Evolutionary conservation across 2,888 invertebrate species (phyloP), one percentile per base, ranked within the genome.

Genomic region (Subacronicta megacephala): DNA sequence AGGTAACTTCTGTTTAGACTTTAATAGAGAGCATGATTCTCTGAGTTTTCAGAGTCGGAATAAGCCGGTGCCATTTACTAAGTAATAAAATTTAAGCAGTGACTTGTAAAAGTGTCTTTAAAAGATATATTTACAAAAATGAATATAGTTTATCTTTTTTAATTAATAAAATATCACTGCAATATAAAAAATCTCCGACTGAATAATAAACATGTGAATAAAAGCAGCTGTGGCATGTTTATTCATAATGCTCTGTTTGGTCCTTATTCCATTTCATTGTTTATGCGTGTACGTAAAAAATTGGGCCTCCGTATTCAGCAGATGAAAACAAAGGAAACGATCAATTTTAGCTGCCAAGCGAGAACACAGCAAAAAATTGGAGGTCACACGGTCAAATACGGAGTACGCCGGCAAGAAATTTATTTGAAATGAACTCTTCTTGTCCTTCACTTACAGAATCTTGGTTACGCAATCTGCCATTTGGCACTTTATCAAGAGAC

Each of bases 401-500:
- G 10, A 18, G 20, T n/a, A n/a, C 15, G 12, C 29, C 7, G 23
- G 6, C 23, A 23, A 23, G 29, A 29, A n/a, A 31, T 13, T 29
- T n/a, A 41, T 35, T 26, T 29, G 42, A 42, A 59, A 56, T 56
- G 29, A 50, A 38, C 31, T 50, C 36, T 26, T 23, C 9, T 23
- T 23, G 47, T 17, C 23, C 40, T 56, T 45, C 33, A 63, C 37
- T 10, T 26, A 20, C 44, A 13, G 17, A 17, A 31, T 20, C 15
- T 7, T 17, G 17, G 36, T 62, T 29, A 45, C 15, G 23, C 10
- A 46, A 61, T 31, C 26, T 26, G 7, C 18, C 36, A 62, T 49
- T 62, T 56, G 49, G 62, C 63, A 45, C n/a, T 18, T 44, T 2
- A 17, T 49, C 44, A 56, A 41, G 18, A n/a, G n/a, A n/a, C n/a